Evolutionary conservation across 2,113 vertebrate species (phyloP).

Genomic region (Benthochromis sp.): DNA sequence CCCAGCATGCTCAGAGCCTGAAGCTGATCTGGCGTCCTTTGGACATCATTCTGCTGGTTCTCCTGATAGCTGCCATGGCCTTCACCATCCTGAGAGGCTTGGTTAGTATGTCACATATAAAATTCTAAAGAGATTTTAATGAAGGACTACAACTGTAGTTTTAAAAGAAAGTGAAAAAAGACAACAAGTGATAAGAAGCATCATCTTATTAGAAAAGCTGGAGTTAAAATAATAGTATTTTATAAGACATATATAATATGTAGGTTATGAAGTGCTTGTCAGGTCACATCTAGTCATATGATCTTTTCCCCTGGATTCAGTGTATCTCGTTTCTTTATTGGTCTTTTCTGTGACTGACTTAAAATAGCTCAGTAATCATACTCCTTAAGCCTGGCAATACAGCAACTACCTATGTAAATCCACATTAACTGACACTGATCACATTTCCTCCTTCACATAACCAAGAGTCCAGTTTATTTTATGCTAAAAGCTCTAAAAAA

Average conservation of each 20-base stretch:
- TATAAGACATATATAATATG: not conserved
- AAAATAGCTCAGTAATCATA: not conserved
- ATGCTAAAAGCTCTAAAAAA: not conserved
- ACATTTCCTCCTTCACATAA: not conserved
- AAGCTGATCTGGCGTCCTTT: constrained; percentile 71
- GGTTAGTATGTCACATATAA: constrained; percentile 61
- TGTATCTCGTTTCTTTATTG: rapidly evolving
- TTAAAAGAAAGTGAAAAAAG: not conserved
- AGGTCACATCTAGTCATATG: not conserved
- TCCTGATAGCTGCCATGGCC: constrained; percentile 64
- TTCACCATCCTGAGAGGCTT: constrained; percentile 86
- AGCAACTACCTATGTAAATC: not conserved
- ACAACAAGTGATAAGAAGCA: not conserved
- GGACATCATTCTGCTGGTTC: constrained; percentile 70
- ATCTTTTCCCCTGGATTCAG: not conserved
- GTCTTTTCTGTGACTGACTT: not conserved
- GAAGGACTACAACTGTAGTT: not conserved
- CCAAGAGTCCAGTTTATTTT: not conserved
- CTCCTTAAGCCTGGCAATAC: not conserved
- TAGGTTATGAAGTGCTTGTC: not conserved
- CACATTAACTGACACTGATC: not conserved
- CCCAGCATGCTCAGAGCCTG: constrained; percentile 73
- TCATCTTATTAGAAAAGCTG: not conserved
- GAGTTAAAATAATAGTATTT: not conserved
- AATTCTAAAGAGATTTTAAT: not conserved